Evolutionary conservation across 1,140 invertebrate species (phyloP).

Genomic region (Sminthurides bifidus): DNA sequence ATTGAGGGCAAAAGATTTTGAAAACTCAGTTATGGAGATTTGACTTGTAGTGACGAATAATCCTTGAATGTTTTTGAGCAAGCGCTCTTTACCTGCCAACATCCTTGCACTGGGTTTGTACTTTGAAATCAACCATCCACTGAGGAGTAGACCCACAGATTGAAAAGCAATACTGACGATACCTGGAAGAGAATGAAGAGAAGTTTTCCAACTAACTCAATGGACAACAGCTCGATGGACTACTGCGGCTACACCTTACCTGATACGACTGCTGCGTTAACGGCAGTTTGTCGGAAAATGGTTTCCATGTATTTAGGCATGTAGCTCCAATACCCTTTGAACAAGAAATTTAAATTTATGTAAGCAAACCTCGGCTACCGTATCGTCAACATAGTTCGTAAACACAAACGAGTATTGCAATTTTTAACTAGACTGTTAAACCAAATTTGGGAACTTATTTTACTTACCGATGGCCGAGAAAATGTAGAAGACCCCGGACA

Average conservation of each 20-base stretch:
- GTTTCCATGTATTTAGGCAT: slow-evolving; percentile 65
- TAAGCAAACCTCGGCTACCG: too few relatives aligned
- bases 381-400: neutral
- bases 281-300: slow-evolving; percentile 58
- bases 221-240: neutral
- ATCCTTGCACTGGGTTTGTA: slow-evolving; percentile 55
- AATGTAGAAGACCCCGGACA: slow-evolving; percentile 47
- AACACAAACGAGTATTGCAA: neutral
- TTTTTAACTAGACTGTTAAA: neutral
- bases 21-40: too few relatives aligned
- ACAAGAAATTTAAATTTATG: neutral
- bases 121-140: slow-evolving; percentile 54
- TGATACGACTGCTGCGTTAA: slow-evolving; percentile 52
- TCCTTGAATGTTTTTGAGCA: too few relatives aligned
- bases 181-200: slow-evolving; percentile 8
- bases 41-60: too few relatives aligned
- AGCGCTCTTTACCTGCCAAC: slow-evolving; percentile 50
- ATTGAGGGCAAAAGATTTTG: too few relatives aligned
- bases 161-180: slow-evolving; percentile 55
- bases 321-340: slow-evolving; percentile 51
- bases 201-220: neutral
- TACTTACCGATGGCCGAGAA: slow-evolving; percentile 51
- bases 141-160: slow-evolving; percentile 54
- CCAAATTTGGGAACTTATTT: neutral
- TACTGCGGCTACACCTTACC: slow-evolving; percentile 37